A percentile compares a stretch with the other conserved stretches of the same genome.
Evolutionary conservation across 2,888 invertebrate species (phyloP).

Genomic region (Pomacea canaliculata): DNA sequence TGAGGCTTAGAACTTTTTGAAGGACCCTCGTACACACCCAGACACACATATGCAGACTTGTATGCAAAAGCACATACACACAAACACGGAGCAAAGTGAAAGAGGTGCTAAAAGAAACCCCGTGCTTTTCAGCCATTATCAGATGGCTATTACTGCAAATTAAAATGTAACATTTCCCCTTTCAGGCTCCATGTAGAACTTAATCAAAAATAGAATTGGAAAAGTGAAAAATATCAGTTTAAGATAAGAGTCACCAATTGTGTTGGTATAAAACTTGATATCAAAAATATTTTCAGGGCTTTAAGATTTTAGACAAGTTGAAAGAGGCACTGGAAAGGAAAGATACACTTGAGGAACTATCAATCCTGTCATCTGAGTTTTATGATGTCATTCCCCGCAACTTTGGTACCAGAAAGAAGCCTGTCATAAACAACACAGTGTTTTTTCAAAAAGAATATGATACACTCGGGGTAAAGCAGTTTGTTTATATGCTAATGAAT

Average conservation of each 20-base stretch:
- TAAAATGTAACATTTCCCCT: too few species aligned
- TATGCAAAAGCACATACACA: too few species aligned
- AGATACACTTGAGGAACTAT: constrained; percentile 55
- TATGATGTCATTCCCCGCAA: constrained; percentile 71
- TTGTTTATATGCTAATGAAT: neutral
- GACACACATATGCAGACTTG: too few species aligned
- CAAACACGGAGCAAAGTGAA: too few species aligned
- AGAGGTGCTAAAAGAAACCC: too few species aligned
- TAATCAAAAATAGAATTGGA: too few species aligned
- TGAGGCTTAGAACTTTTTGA: too few species aligned
- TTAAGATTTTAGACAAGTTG: constrained; percentile 69
- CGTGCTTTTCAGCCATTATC: too few species aligned
- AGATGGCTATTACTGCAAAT: too few species aligned
- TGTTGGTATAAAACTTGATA: too few species aligned
- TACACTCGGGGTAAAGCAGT: constrained; percentile 65
- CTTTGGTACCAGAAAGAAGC: constrained; percentile 69
- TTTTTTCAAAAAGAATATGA: constrained; percentile 68
- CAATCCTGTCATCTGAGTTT: constrained; percentile 62
- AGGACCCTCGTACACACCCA: too few species aligned
- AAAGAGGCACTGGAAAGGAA: constrained; percentile 64
- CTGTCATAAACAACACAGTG: constrained; percentile 59
- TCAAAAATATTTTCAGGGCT: constrained; percentile 42
- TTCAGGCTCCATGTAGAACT: neutral
- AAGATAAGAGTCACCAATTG: neutral
- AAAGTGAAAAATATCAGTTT: neutral